A percentile compares a stretch with the other conserved stretches of the same genome.
Conservation (phyloP, 2,888 invertebrate genomes). For the Nymphalis polychloros region DNA sequence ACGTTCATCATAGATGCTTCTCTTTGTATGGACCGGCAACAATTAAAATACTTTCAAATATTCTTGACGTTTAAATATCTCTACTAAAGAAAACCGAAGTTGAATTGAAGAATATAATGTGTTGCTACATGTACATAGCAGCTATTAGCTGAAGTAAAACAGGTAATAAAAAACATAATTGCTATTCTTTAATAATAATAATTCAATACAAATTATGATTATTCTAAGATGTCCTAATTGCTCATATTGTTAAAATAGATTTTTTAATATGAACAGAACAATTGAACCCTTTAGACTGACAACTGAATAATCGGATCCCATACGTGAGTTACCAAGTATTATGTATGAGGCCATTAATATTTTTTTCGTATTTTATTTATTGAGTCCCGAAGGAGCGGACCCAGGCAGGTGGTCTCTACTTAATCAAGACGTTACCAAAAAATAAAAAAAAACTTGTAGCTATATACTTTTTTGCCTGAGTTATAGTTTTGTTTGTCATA, state of each 20-base stretch:
- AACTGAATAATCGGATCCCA: conserved; percentile 59
- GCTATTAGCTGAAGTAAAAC: not conserved
- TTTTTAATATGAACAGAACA: not conserved
- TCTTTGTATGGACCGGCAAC: conserved; percentile 47
- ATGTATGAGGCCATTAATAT: conserved; percentile 74
- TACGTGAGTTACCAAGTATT: conserved; percentile 70
- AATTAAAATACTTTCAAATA: conserved; percentile 5
- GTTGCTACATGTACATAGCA: not conserved
- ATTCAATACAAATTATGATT: not conserved
- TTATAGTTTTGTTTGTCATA: conserved; percentile 69
- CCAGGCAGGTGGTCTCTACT: conserved; percentile 79
- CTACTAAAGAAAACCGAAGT: not conserved
- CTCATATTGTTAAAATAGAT: not conserved
- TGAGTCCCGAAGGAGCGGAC: conserved; percentile 62
- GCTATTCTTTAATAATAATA: not conserved
- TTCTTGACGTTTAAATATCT: not conserved
- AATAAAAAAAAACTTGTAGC: conserved; percentile 64
- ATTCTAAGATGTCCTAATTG: not conserved
- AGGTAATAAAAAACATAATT: not conserved
- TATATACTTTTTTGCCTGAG: conserved; percentile 72
- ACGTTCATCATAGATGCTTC: conserved; percentile 59
- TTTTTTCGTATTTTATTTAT: conserved; percentile 74
- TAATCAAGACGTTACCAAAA: conserved; percentile 81
- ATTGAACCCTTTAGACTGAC: conserved; percentile 58
- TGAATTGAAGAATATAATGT: not conserved